These are phyloP conservation scores for Melanotaenia boesemani DNA, from an alignment of 2,797 vertebrate genomes.

Conservation along the genomic window DNA sequence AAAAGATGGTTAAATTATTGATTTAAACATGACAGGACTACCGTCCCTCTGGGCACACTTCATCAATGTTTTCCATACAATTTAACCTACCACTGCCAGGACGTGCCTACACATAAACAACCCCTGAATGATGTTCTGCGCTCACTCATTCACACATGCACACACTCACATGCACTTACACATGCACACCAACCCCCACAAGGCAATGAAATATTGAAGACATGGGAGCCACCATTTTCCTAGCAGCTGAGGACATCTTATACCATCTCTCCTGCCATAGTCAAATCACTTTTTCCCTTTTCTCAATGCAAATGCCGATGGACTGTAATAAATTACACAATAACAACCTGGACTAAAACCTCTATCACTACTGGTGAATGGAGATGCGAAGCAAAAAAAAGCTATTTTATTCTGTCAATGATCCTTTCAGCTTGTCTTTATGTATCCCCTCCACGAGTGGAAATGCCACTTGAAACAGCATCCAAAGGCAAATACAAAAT, in stretches of 20 bases:
- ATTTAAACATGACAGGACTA: slow-evolving; percentile 74
- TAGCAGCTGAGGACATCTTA: slow-evolving; percentile 35
- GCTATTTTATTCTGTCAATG: slow-evolving; percentile 29
- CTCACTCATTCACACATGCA: slow-evolving; percentile 50
- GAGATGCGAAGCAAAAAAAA: not conserved
- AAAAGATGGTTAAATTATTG: slow-evolving; percentile 80
- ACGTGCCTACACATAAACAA: slow-evolving; percentile 67
- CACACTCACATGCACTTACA: slow-evolving; percentile 31
- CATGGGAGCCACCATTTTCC: slow-evolving; percentile 32
- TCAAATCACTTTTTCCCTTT: slow-evolving; percentile 27
- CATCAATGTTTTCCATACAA: slow-evolving; percentile 83
- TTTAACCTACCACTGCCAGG: slow-evolving; percentile 73
- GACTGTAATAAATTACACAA: slow-evolving; percentile 38
- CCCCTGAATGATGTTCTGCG: slow-evolving; percentile 57
- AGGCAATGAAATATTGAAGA: slow-evolving; percentile 70
- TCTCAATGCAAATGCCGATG: slow-evolving; percentile 35
- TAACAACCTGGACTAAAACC: slow-evolving; percentile 39
- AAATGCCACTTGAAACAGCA: slow-evolving; percentile 63
- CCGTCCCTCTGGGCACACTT: slow-evolving; percentile 69
- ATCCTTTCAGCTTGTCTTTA: slow-evolving; percentile 43
- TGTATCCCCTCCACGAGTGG: slow-evolving; percentile 56
- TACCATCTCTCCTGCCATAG: slow-evolving; percentile 26
- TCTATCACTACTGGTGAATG: slow-evolving; percentile 29
- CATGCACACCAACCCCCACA: slow-evolving; percentile 20
- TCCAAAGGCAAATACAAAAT: slow-evolving; percentile 64